Percentiles rank a stretch among this genome's conserved stretches.
phyloP scores from a whole-genome alignment of 2,797 vertebrate species.

The Eupleurogrammus muticus region DNA sequence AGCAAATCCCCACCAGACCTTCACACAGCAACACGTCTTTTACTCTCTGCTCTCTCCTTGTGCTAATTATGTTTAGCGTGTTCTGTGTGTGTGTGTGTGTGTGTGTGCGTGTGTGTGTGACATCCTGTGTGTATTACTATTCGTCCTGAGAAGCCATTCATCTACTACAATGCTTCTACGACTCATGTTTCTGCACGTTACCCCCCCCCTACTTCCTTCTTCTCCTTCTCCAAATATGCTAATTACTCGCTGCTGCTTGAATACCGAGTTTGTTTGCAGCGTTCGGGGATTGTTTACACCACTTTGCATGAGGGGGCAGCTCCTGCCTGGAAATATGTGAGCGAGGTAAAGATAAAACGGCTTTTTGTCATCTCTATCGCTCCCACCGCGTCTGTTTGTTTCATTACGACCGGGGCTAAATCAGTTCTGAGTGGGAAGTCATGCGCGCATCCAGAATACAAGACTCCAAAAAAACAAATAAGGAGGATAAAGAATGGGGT shows the following conservation, averaged over 20 bases:
- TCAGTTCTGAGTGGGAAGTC: conserved; percentile 48
- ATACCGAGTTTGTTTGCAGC: conserved; percentile 26
- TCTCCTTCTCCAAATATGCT: conserved; percentile 26
- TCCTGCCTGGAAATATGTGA: conserved; percentile 35
- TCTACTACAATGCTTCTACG: conserved; percentile 13
- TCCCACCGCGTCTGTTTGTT: conserved; percentile 60
- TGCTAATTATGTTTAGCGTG: conserved; percentile 67
- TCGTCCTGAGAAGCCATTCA: conserved; percentile 32
- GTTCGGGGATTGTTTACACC: conserved; percentile 46
- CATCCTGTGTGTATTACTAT: conserved; percentile 10
- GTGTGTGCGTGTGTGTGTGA: conserved; percentile 16
- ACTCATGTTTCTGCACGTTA: conserved; percentile 18
- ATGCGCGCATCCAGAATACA: conserved; percentile 56
- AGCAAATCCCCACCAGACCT: conserved; percentile 74
- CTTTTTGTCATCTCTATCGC: conserved; percentile 56
- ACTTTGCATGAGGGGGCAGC: conserved; percentile 42
- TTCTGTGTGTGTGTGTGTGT: conserved; percentile 15
- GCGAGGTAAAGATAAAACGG: conserved; percentile 53
- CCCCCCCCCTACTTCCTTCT: conserved; percentile 18
- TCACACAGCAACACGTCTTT: conserved; percentile 55
- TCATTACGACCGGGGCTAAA: conserved; percentile 47
- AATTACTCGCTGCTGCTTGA: conserved; percentile 25
- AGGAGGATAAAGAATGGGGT: conserved; percentile 33
- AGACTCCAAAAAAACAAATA: conserved; percentile 47
- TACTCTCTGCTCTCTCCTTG: conserved; percentile 45